Base-by-base conservation (phyloP, 2,888 invertebrate species). In the Scrobipalpa costella region DNA sequence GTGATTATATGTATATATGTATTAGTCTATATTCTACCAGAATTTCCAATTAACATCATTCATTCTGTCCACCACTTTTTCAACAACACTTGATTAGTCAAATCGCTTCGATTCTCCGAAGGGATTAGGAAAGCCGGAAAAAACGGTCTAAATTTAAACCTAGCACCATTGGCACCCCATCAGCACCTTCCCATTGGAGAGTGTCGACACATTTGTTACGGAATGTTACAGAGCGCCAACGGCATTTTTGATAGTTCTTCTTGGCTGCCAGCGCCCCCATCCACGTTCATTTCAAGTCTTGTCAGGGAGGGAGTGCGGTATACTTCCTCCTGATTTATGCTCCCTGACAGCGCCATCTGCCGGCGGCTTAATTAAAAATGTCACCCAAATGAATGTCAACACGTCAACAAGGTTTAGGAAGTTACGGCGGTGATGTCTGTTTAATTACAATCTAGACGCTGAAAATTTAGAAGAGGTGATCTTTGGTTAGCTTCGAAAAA, bases 131-230 rank as follows among this genome's bases (percentile, higher is more conserved):
- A 58, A 40, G 27, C 15, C 64, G 63, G 66, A 68, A 69, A 55
- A 67, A 69, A 65, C 57, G 15, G 64, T 68, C 67, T 68, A 71
- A 69, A 63, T 68, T 68, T 69, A 67, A 64, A 63, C 61, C 64
- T 62, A 27, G 7, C n/a, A 15, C n/a, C 27, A 13, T 49, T 61
- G 61, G 68, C 78, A 74, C 76, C 80, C 79, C 75, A 78, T 82
- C 77, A 72, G 71, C 74, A 69, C 73, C 74, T 71, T 69, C 76
- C 78, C 80, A 82, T 81, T 80, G 77, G 77, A 70, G 73, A 76
- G 80, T 81, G 89, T 86, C 84, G 83, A 87, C 88, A 86, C 83
- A 85, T 88, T 87, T 81, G 88, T 85, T 77, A 75, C 74, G 74
- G 74, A 73, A 71, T 67, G 50, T 52, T 52, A 21, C n/a, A 1